Conservation (phyloP, 2,113 vertebrate species). For the Rhombomys opimus region DNA sequence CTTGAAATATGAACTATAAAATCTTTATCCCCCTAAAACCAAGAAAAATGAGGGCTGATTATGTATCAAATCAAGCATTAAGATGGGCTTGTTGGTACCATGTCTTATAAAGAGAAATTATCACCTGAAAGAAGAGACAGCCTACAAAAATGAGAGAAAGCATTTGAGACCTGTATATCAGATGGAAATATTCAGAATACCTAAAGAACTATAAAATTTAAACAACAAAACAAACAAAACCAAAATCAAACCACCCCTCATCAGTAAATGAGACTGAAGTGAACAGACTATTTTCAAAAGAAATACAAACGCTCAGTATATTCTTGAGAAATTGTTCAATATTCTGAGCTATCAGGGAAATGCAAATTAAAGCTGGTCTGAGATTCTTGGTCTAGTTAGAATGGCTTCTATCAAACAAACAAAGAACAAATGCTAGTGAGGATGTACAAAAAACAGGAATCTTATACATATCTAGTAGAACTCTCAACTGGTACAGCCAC, state of each 20-base stretch:
- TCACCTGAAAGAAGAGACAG: background rate
- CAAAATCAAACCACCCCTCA: background rate
- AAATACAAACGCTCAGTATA: background rate
- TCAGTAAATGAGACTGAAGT: background rate
- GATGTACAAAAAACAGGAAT: background rate
- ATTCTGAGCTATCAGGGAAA: background rate
- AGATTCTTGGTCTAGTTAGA: background rate
- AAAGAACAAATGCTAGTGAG: background rate
- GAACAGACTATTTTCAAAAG: background rate
- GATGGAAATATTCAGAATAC: background rate
- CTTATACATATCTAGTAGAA: background rate
- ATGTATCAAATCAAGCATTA: background rate
- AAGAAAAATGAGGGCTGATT: slow-evolving; percentile 40
- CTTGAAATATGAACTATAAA: slow-evolving; percentile 31
- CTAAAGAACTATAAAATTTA: background rate
- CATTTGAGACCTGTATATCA: background rate
- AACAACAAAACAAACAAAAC: background rate
- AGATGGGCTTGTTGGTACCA: fast-evolving
- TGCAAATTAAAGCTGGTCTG: background rate
- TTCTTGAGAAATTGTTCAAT: background rate
- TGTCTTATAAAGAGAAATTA: background rate
- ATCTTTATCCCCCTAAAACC: background rate
- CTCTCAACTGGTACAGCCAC: background rate
- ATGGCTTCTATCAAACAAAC: background rate
- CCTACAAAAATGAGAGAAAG: background rate